These are phyloP conservation scores for Typhlomys cinereus DNA, from an alignment of 2,113 vertebrate species.

Conservation along the genomic window DNA sequence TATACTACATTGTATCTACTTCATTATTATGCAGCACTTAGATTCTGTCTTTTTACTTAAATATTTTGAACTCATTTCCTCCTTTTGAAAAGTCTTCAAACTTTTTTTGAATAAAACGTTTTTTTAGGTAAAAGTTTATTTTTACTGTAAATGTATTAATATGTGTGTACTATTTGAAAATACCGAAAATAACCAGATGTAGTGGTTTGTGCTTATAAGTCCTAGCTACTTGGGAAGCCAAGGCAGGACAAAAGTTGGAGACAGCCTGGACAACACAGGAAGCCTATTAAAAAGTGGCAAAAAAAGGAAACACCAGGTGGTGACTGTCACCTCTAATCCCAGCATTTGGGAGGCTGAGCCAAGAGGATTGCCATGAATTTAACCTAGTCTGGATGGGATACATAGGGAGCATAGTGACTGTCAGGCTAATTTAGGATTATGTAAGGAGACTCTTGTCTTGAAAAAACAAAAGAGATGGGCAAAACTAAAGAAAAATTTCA, in stretches of 20 bases:
- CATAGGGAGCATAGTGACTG: background rate
- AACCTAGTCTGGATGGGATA: background rate
- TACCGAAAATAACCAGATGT: background rate
- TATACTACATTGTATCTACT: background rate
- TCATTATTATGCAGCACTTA: background rate
- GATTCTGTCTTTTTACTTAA: conserved; percentile 11
- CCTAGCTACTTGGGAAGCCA: background rate
- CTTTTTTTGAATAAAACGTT: background rate
- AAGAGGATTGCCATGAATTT: background rate
- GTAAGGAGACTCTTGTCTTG: background rate
- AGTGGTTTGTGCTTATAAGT: background rate
- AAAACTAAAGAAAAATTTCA: background rate
- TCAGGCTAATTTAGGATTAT: too few species aligned
- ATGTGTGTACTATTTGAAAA: background rate
- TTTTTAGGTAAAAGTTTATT: conserved; percentile 11
- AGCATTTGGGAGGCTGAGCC: background rate
- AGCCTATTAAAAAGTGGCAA: background rate
- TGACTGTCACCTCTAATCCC: background rate
- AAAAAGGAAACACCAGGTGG: background rate
- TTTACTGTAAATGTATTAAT: conserved; percentile 11
- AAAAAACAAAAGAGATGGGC: too few species aligned
- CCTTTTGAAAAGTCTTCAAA: background rate
- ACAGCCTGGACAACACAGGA: background rate
- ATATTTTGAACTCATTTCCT: conserved; percentile 5
- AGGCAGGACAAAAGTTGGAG: background rate